Percentiles rank a stretch among this genome's conserved stretches.
Evolutionary conservation across 2,888 invertebrate genomes (phyloP).

Genomic region (Drosophila niveifrons): DNA sequence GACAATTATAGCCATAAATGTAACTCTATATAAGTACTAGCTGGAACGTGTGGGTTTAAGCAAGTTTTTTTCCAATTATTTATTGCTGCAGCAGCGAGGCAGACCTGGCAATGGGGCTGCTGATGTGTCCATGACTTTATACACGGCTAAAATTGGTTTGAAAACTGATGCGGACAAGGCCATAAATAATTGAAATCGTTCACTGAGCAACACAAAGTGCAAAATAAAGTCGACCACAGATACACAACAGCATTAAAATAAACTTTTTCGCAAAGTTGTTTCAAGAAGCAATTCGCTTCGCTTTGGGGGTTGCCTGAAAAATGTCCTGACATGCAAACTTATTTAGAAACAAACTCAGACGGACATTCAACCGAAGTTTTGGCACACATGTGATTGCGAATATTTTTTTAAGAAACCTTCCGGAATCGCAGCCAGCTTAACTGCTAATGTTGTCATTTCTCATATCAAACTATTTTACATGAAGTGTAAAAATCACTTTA

Average conservation of each 20-base stretch:
- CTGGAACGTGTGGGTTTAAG: conserved; percentile 11
- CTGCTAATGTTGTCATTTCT: not conserved
- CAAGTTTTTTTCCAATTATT: conserved; percentile 51
- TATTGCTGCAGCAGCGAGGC: conserved; percentile 35
- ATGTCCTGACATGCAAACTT: not conserved
- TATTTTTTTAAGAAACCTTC: not conserved
- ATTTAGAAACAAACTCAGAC: not conserved
- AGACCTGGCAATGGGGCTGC: conserved; percentile 4
- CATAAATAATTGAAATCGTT: conserved; percentile 43
- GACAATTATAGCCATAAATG: conserved; percentile 72
- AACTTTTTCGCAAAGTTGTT: conserved; percentile 6
- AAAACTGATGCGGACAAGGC: conserved; percentile 52
- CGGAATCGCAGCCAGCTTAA: not conserved
- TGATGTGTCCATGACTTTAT: conserved; percentile 39
- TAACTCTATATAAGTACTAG: conserved; percentile 24
- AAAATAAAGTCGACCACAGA: conserved; percentile 3
- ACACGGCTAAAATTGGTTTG: conserved; percentile 53
- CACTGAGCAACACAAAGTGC: conserved; percentile 15
- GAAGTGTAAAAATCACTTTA: not conserved
- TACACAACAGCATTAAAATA: conserved; percentile 7
- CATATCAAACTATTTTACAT: not conserved
- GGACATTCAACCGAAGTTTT: not conserved
- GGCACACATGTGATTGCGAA: not conserved
- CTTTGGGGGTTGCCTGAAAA: not conserved
- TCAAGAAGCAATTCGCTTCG: not conserved